phyloP scores from a whole-genome alignment of 2,113 vertebrate genomes.

The Vulpes ferrilata region DNA sequence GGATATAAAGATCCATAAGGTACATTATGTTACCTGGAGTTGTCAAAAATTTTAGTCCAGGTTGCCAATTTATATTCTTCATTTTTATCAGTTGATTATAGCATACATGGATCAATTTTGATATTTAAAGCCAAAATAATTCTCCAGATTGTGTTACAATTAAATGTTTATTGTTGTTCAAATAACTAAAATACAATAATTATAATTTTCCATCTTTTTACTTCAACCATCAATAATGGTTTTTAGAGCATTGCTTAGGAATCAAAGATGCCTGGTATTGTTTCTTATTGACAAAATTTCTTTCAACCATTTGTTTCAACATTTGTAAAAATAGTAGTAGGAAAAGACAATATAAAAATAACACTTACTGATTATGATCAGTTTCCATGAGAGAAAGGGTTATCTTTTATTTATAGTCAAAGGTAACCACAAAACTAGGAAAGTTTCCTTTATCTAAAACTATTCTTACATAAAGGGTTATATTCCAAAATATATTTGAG shows the following conservation, averaged over 20 bases:
- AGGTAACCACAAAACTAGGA: background rate
- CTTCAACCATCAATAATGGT: background rate
- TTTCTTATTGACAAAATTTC: constrained; percentile 19
- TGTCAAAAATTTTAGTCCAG: constrained; percentile 10
- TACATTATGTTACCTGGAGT: background rate
- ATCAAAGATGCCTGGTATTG: background rate
- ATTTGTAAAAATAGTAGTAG: background rate
- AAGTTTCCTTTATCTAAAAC: background rate
- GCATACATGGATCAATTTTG: background rate
- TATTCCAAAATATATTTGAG: constrained; percentile 23
- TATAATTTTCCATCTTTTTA: constrained; percentile 35
- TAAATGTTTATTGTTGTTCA: background rate
- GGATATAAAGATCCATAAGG: background rate
- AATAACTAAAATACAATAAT: background rate
- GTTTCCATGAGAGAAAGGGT: background rate
- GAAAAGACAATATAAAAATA: background rate
- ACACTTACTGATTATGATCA: background rate
- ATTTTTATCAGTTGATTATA: constrained; percentile 34
- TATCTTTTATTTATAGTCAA: constrained; percentile 14
- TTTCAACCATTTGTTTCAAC: background rate
- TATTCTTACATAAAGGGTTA: background rate
- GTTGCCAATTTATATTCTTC: background rate
- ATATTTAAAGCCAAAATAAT: constrained; percentile 18
- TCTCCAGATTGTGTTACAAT: constrained; percentile 17
- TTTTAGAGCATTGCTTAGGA: background rate